Evolutionary conservation across 2,113 vertebrate genomes (phyloP).

Genomic region (Corythornis madagascariensis): DNA sequence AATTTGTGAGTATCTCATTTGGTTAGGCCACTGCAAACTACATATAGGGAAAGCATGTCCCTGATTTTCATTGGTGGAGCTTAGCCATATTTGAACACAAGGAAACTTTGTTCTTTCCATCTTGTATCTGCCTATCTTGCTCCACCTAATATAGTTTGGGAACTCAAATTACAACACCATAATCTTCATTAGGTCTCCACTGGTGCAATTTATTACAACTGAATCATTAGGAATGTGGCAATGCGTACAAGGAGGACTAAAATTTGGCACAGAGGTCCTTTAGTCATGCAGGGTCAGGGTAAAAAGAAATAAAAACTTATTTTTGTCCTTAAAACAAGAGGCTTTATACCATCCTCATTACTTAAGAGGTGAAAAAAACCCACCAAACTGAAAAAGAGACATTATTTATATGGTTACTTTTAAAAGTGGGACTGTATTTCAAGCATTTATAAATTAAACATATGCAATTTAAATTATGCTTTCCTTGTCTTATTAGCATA

Average conservation of each 20-base stretch:
- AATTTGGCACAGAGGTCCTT: background rate
- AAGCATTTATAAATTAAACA: conserved; percentile 38
- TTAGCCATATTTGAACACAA: background rate
- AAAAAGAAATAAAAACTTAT: background rate
- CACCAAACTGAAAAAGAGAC: background rate
- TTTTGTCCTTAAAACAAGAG: background rate
- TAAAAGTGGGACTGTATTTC: background rate
- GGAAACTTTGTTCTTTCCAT: background rate
- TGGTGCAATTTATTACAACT: background rate
- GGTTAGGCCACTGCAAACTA: background rate
- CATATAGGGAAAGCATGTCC: background rate
- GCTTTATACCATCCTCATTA: background rate
- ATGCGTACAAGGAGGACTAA: background rate
- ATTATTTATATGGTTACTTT: background rate
- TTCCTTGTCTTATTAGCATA: conserved; percentile 37
- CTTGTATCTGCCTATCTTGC: background rate
- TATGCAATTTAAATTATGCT: conserved; percentile 34
- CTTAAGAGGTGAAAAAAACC: background rate
- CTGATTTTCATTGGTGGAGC: background rate
- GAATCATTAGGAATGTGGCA: background rate
- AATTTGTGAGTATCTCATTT: background rate
- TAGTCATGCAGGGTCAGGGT: background rate
- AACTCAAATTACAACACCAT: background rate
- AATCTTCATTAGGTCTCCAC: background rate
- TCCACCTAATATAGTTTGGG: background rate